A percentile compares a stretch with the other conserved stretches of the same genome.
phyloP scores from a whole-genome alignment of 2,797 vertebrate genomes.

The Sebastes iracundus region DNA sequence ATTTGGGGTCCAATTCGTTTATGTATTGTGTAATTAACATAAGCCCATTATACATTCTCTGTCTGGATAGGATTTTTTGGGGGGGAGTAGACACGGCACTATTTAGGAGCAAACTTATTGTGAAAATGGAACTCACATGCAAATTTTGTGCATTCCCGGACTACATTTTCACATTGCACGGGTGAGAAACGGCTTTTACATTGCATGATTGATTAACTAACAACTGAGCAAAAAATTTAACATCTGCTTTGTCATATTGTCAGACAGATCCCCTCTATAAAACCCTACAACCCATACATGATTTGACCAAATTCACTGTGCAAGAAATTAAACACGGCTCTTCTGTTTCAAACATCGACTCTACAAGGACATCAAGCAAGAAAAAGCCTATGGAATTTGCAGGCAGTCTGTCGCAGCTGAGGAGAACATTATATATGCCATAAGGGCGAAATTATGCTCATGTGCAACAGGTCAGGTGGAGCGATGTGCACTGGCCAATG shows the following conservation, averaged over 20 bases:
- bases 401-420: neutral
- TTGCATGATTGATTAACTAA: conserved; percentile 22
- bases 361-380: conserved; percentile 4
- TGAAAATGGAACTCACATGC: no score
- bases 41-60: neutral
- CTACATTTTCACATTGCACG: no score
- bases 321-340: conserved; percentile 11
- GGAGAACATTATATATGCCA: conserved; percentile 44
- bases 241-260: neutral
- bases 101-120: no score
- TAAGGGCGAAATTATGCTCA: conserved; percentile 48
- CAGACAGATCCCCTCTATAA: neutral
- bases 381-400: neutral
- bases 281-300: neutral
- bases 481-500: conserved; percentile 54
- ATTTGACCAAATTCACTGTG: conserved; percentile 2
- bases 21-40: neutral
- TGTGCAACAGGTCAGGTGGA: conserved; percentile 63
- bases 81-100: neutral
- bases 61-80: neutral
- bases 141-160: no score
- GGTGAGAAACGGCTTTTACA: neutral
- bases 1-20: neutral
- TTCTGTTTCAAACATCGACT: neutral
- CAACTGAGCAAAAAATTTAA: neutral